These are phyloP conservation scores for Trematocara unimaculatum DNA, from an alignment of 2,113 vertebrate genomes.

Conservation along the genomic window DNA sequence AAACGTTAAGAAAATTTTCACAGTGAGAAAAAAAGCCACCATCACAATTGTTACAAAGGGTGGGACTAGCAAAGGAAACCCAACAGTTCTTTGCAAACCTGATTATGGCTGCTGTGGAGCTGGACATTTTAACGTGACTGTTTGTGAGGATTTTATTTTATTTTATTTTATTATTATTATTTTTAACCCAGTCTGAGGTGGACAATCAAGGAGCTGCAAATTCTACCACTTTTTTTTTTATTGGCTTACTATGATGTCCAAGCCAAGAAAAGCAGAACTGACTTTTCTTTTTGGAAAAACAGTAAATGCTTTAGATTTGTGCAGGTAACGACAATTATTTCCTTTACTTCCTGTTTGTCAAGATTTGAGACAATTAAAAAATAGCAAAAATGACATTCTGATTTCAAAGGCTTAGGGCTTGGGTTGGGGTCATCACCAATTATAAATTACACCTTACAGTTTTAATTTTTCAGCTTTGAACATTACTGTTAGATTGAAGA, in stretches of 20 bases:
- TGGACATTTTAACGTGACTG: not conserved
- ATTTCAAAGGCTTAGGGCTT: not conserved
- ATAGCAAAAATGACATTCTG: rapidly evolving
- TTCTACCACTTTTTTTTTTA: not conserved
- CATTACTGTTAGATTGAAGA: not conserved
- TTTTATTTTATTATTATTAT: not conserved
- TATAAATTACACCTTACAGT: not conserved
- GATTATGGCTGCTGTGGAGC: not conserved
- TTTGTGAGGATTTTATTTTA: not conserved
- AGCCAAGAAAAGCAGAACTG: not conserved
- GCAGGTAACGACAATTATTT: rapidly evolving
- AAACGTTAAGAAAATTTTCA: not conserved
- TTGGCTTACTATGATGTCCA: rapidly evolving
- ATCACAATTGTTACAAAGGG: not conserved
- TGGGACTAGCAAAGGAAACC: not conserved
- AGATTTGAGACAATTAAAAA: not conserved
- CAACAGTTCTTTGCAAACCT: not conserved
- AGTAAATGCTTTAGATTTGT: not conserved
- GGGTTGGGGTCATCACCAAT: not conserved
- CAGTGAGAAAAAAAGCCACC: not conserved
- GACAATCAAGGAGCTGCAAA: not conserved
- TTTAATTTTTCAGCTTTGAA: not conserved
- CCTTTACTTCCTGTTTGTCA: not conserved
- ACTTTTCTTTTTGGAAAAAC: not conserved
- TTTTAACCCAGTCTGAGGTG: not conserved